A percentile compares a stretch with the other conserved stretches of the same genome.
Conservation (phyloP, 2,888 invertebrate species). For the Temnothorax unifasciatus region DNA sequence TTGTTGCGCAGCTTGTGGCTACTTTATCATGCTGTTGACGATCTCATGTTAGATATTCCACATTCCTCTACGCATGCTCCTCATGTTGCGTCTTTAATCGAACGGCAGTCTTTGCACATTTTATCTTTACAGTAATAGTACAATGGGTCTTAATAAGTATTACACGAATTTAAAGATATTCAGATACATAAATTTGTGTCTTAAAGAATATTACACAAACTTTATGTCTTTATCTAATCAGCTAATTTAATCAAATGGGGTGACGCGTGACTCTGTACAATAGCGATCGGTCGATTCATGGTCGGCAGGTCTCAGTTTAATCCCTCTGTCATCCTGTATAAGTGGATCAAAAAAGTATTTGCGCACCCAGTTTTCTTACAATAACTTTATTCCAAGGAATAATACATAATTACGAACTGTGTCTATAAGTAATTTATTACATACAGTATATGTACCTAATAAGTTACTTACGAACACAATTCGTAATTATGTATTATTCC, state of each 20-base stretch:
- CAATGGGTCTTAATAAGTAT: neutral
- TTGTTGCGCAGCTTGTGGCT: constrained; percentile 18
- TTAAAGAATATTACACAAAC: neutral
- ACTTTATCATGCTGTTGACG: constrained; percentile 69
- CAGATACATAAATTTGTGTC: neutral
- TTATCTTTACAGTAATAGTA: neutral
- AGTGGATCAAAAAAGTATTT: too few species aligned
- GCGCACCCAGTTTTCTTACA: too few species aligned
- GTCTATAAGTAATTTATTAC: too few species aligned
- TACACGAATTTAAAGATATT: neutral
- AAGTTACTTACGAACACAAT: too few species aligned
- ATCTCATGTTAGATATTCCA: constrained; percentile 42
- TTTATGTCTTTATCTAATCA: neutral
- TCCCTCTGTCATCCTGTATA: too few species aligned
- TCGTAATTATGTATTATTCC: too few species aligned
- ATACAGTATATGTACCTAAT: too few species aligned
- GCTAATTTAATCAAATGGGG: neutral
- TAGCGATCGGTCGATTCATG: neutral
- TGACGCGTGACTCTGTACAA: neutral
- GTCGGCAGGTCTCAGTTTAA: neutral
- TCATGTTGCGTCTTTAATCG: constrained; percentile 24
- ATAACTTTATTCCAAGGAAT: too few species aligned
- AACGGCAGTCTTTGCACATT: constrained; percentile 17
- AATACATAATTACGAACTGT: too few species aligned
- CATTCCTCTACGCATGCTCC: constrained; percentile 65